A percentile compares a stretch with the other conserved stretches of the same genome.
Conservation (phyloP, 1,140 invertebrate genomes). For the Zaprionus camerounensis region DNA sequence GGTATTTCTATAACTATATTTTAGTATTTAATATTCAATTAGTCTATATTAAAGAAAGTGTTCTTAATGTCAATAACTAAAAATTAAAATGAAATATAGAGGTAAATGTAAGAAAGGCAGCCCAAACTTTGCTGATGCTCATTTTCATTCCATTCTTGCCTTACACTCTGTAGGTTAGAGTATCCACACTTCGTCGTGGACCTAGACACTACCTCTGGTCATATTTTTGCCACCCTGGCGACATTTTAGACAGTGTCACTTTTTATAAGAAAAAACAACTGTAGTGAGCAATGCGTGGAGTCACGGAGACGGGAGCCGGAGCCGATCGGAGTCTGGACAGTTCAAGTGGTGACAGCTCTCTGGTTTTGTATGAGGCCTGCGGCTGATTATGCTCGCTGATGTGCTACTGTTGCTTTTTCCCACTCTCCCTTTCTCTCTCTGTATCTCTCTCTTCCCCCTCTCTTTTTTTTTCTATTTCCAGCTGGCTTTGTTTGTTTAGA, state of each 20-base stretch:
- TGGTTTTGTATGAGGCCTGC: conserved; percentile 51
- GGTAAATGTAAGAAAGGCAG: background rate
- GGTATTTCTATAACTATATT: no score
- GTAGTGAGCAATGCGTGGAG: conserved; percentile 39
- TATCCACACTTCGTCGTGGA: conserved; percentile 21
- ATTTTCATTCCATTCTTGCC: background rate
- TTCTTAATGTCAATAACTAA: background rate
- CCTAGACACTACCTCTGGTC: background rate
- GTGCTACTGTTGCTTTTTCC: conserved; percentile 50
- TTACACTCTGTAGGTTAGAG: background rate
- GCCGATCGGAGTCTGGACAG: conserved; percentile 35
- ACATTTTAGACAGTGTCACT: conserved; percentile 70
- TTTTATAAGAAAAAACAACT: conserved; percentile 61
- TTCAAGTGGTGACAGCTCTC: conserved; percentile 76
- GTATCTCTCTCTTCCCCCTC: background rate
- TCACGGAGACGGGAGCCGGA: conserved; percentile 7
- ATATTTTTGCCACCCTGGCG: conserved; percentile 50
- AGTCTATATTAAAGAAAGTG: accelerated
- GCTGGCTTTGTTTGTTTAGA: conserved; percentile 63
- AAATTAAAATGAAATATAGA: no score
- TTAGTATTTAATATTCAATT: background rate
- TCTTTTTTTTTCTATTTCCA: background rate
- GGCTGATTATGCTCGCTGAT: conserved; percentile 60
- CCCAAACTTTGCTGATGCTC: background rate
- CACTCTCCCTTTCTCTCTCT: no score